Evolutionary conservation across 2,113 vertebrate genomes (phyloP), one percentile per base, ranked within the genome.

Genomic region (Argyrosomus japonicus): DNA sequence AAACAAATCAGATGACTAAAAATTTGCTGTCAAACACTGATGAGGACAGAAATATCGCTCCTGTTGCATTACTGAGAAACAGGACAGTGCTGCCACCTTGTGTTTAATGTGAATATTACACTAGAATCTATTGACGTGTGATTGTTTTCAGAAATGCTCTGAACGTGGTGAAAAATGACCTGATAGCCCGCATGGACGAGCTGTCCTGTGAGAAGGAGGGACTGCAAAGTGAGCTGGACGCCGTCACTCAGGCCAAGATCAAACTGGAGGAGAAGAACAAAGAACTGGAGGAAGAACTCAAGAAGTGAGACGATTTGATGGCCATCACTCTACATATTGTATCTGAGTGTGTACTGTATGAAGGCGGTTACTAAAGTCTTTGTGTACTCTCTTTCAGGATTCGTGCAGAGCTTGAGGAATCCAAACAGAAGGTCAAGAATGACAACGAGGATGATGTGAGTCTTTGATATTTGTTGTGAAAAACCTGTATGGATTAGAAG

Each of bases 151-250:
- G 98, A 95, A 99, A 99, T 82, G 97, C 98, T 75, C 91, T 99
- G 95, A 99, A 99, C 60, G 96, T 99, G 83, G 97, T 97, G 92
- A 99, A 99, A 88, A 99, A 99, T 45, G 98, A 99, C 86, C 95
- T 99, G 87, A 99, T 99, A 58, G 96, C 96, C 21, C 97, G 94
- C 67, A 91, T 99, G 90, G 97, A 99, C 61, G 97, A 99, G 58
- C 87, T 99, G 93, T 93, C 95, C n/a, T 99, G 98, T 76, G 97
- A 99, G 93, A 97, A 96, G 76, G 97, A 97, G 58, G 97, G 96
- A 9, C 93, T 99, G 3, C 96, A 95, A 67, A 96, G 97, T 13
- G 98, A 99, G 87, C 74, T 99, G 91, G 94, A 96, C 1, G 95
- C 97, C 19, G 94, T 97, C 85, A 96, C 94, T 77, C 96, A 97